A percentile compares a stretch with the other conserved stretches of the same genome.
phyloP scores from a whole-genome alignment of 2,113 vertebrate genomes.

The Cepphus grylle region DNA sequence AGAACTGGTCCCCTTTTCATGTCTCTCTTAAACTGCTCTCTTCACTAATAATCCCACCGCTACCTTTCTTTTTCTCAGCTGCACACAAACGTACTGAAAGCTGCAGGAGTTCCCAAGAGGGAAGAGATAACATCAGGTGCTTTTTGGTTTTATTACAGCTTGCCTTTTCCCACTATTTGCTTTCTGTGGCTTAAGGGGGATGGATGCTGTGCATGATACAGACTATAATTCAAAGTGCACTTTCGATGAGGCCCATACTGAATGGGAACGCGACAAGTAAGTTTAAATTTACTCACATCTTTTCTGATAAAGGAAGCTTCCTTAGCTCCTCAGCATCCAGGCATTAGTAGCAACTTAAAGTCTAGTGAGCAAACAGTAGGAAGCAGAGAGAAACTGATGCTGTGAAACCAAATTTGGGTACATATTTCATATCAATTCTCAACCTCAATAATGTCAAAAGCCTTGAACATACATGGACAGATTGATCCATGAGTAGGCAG shows the following conservation, averaged over 20 bases:
- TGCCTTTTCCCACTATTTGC: constrained; percentile 65
- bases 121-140: constrained; percentile 57
- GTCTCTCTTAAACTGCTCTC: constrained; percentile 55
- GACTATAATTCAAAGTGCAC: background rate
- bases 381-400: background rate
- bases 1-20: constrained; percentile 56
- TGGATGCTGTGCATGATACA: background rate
- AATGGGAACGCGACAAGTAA: constrained; percentile 26
- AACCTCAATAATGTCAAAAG: background rate
- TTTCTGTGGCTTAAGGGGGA: constrained; percentile 61
- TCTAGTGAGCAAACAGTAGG: constrained; percentile 35
- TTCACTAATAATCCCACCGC: constrained; percentile 61
- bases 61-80: constrained; percentile 65
- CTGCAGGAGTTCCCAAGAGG: constrained; percentile 51
- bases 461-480: background rate
- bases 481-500: background rate
- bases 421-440: background rate
- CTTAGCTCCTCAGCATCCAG: background rate
- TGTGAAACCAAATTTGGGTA: background rate
- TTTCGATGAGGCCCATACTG: background rate
- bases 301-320: constrained; percentile 17
- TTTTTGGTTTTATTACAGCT: constrained; percentile 58
- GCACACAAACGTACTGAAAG: constrained; percentile 60
- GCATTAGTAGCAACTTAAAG: constrained; percentile 27
- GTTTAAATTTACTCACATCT: constrained; percentile 37